phyloP scores from a whole-genome alignment of 1,140 invertebrate species.

The Chironomus tepperi region DNA sequence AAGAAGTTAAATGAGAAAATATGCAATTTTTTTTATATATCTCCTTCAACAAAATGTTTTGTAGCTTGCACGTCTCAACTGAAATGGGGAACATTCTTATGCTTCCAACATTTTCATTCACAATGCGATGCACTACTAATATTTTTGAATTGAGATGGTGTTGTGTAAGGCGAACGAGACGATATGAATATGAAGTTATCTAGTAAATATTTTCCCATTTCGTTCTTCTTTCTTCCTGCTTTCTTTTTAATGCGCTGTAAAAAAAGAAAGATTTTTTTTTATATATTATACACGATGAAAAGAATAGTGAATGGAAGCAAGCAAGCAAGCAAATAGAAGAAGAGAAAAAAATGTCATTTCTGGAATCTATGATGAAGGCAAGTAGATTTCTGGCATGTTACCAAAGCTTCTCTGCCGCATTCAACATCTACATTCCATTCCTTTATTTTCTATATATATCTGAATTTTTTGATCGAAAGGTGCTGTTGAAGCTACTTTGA shows the following conservation, averaged over 20 bases:
- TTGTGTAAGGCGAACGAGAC: background rate
- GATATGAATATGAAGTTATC: conserved; percentile 23
- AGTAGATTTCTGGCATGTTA: background rate
- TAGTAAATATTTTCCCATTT: background rate
- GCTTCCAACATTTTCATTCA: no score
- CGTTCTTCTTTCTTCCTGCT: background rate
- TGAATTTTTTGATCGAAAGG: background rate
- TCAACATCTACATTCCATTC: background rate
- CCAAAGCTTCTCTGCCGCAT: background rate
- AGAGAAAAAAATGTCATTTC: background rate
- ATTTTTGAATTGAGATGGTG: no score
- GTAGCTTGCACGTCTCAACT: background rate
- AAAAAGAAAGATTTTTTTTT: background rate
- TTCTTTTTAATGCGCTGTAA: background rate
- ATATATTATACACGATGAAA: background rate
- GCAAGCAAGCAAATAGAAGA: background rate
- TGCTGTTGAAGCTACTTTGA: no score
- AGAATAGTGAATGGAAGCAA: no score
- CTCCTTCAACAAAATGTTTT: background rate
- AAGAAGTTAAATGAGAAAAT: background rate
- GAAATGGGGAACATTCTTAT: no score
- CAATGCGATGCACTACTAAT: no score
- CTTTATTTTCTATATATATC: background rate
- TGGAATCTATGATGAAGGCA: conserved; percentile 18
- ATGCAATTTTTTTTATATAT: background rate